A percentile compares a stretch with the other conserved stretches of the same genome.
Evolutionary conservation across 2,888 invertebrate genomes (phyloP).

Genomic region (Ormyrus labotus): DNA sequence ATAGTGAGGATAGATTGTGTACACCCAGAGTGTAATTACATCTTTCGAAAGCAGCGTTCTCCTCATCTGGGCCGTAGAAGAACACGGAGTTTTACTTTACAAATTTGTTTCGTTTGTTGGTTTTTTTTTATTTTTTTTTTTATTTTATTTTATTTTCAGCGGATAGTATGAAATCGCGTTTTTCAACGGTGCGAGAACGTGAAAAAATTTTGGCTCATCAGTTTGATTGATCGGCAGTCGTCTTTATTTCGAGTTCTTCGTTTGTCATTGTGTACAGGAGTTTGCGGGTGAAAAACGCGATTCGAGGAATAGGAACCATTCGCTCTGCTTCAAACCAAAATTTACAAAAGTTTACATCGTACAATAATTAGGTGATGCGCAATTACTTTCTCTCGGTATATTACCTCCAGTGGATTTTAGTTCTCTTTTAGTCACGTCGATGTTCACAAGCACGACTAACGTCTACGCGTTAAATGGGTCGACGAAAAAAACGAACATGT

Average conservation of each 20-base stretch:
- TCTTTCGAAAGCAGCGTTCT: no score
- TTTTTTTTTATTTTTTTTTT: no score
- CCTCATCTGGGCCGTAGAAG: no score
- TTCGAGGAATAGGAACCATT: conserved; percentile 12
- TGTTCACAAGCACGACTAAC: conserved; percentile 34
- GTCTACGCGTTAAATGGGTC: conserved; percentile 2
- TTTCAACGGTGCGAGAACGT: conserved; percentile 20
- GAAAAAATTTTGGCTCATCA: conserved; percentile 45
- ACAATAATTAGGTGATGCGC: neutral
- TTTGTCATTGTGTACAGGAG: neutral
- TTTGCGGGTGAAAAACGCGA: conserved; percentile 26
- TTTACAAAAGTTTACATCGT: neutral
- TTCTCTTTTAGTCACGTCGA: conserved; percentile 9
- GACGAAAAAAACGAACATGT: no score
- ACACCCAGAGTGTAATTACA: neutral
- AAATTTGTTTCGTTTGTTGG: no score
- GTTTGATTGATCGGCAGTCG: conserved; percentile 54
- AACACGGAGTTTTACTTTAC: no score
- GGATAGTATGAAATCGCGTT: conserved; percentile 33
- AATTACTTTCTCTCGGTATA: conserved; percentile 23
- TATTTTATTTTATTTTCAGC: no score
- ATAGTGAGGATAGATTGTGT: conserved; percentile 39
- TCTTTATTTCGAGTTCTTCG: conserved; percentile 5
- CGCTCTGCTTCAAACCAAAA: conserved; percentile 20
- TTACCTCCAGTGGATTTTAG: no score